Conservation (phyloP, 2,888 invertebrate genomes). For the Ctena decussata region DNA sequence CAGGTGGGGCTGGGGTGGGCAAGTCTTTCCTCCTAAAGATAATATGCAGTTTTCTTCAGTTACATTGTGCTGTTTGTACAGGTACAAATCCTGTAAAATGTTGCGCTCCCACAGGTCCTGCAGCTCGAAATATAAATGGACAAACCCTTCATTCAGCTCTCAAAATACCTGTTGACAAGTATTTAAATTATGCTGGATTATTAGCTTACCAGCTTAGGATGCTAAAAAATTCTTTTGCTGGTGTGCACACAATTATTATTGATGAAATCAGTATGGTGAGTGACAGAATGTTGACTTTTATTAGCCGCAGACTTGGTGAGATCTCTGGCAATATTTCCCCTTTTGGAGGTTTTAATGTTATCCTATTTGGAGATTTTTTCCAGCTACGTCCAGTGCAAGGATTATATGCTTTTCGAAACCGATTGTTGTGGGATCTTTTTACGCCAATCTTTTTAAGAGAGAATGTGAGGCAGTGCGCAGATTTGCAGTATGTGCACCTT, state of each 20-base stretch:
- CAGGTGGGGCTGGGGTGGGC: conserved; percentile 53
- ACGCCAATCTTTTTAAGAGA: conserved; percentile 30
- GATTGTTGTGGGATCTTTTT: conserved; percentile 48
- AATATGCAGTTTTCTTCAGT: conserved; percentile 24
- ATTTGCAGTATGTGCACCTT: not conserved
- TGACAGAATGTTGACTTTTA: conserved; percentile 43
- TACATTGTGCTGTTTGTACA: conserved; percentile 7
- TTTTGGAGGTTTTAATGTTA: conserved; percentile 53
- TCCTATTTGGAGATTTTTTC: conserved; percentile 52
- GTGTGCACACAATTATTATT: conserved; percentile 50
- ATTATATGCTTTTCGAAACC: conserved; percentile 28
- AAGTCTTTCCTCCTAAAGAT: conserved; percentile 32
- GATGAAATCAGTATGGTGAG: conserved; percentile 66
- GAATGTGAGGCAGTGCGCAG: conserved; percentile 44
- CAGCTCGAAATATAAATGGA: conserved; percentile 49
- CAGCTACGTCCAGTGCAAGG: conserved; percentile 42
- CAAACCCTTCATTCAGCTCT: conserved; percentile 50
- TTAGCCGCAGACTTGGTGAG: conserved; percentile 39
- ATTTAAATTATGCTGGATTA: conserved; percentile 38
- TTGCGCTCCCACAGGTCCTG: conserved; percentile 54
- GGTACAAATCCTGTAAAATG: conserved; percentile 35
- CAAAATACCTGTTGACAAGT: conserved; percentile 44
- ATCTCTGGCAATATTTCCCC: conserved; percentile 23
- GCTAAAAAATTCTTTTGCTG: conserved; percentile 31
- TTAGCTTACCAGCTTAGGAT: conserved; percentile 9